Evolutionary conservation across 1,140 invertebrate species (phyloP).

Genomic region (Monochamus saltuarius): DNA sequence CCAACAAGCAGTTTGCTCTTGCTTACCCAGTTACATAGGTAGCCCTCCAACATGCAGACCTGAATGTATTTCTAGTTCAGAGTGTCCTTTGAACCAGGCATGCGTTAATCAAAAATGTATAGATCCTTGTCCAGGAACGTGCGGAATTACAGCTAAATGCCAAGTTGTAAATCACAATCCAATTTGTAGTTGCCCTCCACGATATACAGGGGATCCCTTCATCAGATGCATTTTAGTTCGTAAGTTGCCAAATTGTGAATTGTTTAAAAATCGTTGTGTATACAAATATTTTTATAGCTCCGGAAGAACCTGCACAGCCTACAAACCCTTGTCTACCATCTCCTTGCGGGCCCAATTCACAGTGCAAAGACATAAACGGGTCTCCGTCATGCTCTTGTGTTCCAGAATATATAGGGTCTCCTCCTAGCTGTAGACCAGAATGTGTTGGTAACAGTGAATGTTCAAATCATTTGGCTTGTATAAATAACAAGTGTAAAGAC

Average conservation of each 20-base stretch:
- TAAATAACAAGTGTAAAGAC: constrained; percentile 80
- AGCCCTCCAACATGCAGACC: constrained; percentile 64
- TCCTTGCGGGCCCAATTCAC: constrained; percentile 77
- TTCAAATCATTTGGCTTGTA: constrained; percentile 70
- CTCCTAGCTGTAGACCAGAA: constrained; percentile 78
- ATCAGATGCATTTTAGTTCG: constrained; percentile 56
- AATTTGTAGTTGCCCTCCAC: constrained; percentile 68
- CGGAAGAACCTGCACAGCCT: constrained; percentile 37
- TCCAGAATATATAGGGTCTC: constrained; percentile 78
- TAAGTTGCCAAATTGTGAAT: constrained; percentile 45
- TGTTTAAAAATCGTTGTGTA: neutral
- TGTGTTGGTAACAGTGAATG: constrained; percentile 82
- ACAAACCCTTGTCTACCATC: constrained; percentile 76
- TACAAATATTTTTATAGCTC: constrained; percentile 19
- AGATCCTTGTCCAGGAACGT: constrained; percentile 73
- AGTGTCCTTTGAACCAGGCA: constrained; percentile 59
- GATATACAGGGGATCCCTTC: constrained; percentile 71
- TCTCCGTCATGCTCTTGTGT: constrained; percentile 79
- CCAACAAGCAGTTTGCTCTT: constrained; percentile 68
- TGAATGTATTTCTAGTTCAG: constrained; percentile 63
- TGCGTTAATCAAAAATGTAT: constrained; percentile 66
- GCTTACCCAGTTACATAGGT: constrained; percentile 60
- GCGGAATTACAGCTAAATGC: constrained; percentile 70
- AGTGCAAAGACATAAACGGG: constrained; percentile 75
- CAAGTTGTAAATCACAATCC: constrained; percentile 70